Base-by-base conservation (phyloP, 1,140 invertebrate species). In the Hirudo medicinalis region DNA sequence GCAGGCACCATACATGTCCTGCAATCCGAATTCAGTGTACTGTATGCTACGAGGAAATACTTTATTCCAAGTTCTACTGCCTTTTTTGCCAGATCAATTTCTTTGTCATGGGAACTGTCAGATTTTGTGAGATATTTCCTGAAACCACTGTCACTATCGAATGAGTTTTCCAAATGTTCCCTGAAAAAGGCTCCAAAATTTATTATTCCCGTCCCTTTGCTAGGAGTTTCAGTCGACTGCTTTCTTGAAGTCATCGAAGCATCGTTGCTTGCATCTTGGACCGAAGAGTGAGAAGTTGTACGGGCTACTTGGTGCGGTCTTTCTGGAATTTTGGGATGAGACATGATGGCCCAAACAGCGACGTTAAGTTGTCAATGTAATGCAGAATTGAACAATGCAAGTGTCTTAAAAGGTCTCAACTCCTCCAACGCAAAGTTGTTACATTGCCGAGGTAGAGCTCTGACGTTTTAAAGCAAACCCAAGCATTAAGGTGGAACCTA, bases 41-140 rank as follows among this genome's bases (percentile, higher is more conserved):
- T 68, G 73, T 74, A 74, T 15, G 73, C 71, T 36, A 74, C 73
- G 36, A 74, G 67, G 70, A 74, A 74, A 55, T 71, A 74, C 22
- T 67, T 60, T 53, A 74, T 71, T n/a, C 73, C 73, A 22, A 74
- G 66, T 55, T 71, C 70, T n/a, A 66, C 63, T 25, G 70, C 73
- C 66, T 67, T 70, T 49, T 54, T 25, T 49, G 40, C 32, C 43
- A 70, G 25, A 53, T 70, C 53, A 25, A 70, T 53, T 40, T 68
- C 67, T 32, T 40, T 43, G 36, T 68, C 67, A 15, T 54, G 36
- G 11, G 57, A 63, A 32, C 29, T 11, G 17, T 63, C 57, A 20
- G 57, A 63, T 22, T 32, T 22, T 49, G 43, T 15, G 20, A 25
- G 29, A 32, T 63, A 63, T 20, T 63, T 63, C 13, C 29, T 63